These are phyloP conservation scores for Aulostomus chinensis DNA, from an alignment of 2,797 vertebrate genomes.

Conservation along the genomic window DNA sequence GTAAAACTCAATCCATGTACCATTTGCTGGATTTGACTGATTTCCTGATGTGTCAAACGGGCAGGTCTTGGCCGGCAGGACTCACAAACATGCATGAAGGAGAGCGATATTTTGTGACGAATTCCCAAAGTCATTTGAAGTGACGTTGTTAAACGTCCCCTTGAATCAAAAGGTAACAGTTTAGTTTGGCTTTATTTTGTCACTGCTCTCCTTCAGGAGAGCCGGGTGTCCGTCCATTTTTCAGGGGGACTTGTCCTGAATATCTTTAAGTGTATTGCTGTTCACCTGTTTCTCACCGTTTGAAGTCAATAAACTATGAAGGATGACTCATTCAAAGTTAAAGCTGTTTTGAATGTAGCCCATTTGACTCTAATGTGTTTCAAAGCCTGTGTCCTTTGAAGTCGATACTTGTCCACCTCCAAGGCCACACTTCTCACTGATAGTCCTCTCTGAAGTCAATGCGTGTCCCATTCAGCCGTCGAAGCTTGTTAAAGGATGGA, in stretches of 20 bases:
- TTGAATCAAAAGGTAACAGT: neutral
- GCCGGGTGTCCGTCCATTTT: neutral
- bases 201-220: neutral
- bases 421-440: constrained; percentile 56
- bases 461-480: constrained; percentile 67
- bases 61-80: too few species aligned
- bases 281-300: constrained; percentile 54
- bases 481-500: constrained; percentile 64
- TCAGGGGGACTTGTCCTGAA: constrained; percentile 2
- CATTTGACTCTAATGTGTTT: constrained; percentile 69
- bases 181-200: neutral
- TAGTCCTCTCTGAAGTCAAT: constrained; percentile 66
- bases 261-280: constrained; percentile 23
- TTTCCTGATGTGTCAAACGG: too few species aligned
- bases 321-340: constrained; percentile 71
- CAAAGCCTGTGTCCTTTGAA: constrained; percentile 72
- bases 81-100: too few species aligned
- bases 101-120: too few species aligned
- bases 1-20: constrained; percentile 7
- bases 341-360: constrained; percentile 64
- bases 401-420: constrained; percentile 56
- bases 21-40: too few species aligned
- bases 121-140: too few species aligned
- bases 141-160: neutral
- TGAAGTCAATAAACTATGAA: constrained; percentile 73